A percentile compares a stretch with the other conserved stretches of the same genome.
These are phyloP conservation scores for Sipha flava DNA, from an alignment of 1,140 invertebrate species.

Conservation along the genomic window DNA sequence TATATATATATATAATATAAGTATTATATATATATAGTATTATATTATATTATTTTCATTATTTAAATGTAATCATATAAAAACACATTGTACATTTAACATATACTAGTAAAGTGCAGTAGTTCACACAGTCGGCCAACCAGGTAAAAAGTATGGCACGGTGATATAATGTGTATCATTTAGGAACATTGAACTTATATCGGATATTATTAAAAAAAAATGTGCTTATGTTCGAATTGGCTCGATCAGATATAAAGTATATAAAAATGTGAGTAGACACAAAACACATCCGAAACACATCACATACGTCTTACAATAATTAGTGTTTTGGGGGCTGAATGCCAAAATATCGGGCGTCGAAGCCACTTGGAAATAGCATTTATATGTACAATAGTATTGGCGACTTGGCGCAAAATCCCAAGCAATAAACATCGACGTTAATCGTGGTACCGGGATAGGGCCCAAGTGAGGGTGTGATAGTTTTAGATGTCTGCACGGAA, in stretches of 20 bases:
- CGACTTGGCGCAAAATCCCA: not conserved
- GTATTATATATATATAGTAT: too few species aligned
- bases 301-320: constrained; percentile 7
- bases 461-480: not conserved
- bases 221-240: not conserved
- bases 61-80: too few species aligned
- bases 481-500: not conserved
- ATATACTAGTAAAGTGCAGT: too few species aligned
- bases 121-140: too few species aligned
- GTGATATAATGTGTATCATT: too few species aligned
- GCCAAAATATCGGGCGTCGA: constrained; percentile 13
- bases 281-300: not conserved
- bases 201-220: not conserved
- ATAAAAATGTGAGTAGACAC: not conserved
- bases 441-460: not conserved
- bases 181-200: too few species aligned
- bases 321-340: constrained; percentile 7
- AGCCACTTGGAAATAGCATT: not conserved
- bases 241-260: not conserved
- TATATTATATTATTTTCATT: too few species aligned
- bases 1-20: too few species aligned
- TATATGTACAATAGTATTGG: not conserved
- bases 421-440: constrained; percentile 6
- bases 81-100: too few species aligned
- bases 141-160: too few species aligned